phyloP scores from a whole-genome alignment of 1,140 invertebrate genomes.

The Drosophila sp. region DNA sequence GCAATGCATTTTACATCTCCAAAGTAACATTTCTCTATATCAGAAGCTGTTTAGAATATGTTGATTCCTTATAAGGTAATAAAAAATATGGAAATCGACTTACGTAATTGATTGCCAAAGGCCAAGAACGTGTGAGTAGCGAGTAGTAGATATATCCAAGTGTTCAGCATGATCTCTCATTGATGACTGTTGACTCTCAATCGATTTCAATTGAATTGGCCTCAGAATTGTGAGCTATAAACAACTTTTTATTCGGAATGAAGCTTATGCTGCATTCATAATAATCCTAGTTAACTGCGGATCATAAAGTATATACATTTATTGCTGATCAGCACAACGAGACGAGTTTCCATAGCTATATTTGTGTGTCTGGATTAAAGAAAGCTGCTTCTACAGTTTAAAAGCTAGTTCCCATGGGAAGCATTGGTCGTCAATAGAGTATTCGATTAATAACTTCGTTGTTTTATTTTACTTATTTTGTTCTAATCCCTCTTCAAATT shows the following conservation, averaged over 20 bases:
- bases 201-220: neutral
- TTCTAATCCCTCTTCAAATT: neutral
- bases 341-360: too few species aligned
- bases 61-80: neutral
- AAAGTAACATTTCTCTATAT: neutral
- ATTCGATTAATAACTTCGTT: too few species aligned
- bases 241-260: neutral
- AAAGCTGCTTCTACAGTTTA: too few species aligned
- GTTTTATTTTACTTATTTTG: neutral
- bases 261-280: neutral
- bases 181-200: neutral
- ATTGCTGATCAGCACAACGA: too few species aligned
- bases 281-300: neutral
- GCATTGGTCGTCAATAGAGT: too few species aligned
- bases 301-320: too few species aligned
- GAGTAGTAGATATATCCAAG: slow-evolving; percentile 3
- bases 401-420: too few species aligned
- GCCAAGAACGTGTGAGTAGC: neutral
- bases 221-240: neutral
- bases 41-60: neutral
- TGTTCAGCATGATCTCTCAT: neutral
- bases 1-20: neutral
- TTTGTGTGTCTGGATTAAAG: too few species aligned
- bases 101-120: slow-evolving; percentile 11
- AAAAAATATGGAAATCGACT: neutral